Percentiles rank a stretch among this genome's conserved stretches.
phyloP scores from a whole-genome alignment of 2,113 vertebrate genomes.

The Halcyon malimbica region DNA sequence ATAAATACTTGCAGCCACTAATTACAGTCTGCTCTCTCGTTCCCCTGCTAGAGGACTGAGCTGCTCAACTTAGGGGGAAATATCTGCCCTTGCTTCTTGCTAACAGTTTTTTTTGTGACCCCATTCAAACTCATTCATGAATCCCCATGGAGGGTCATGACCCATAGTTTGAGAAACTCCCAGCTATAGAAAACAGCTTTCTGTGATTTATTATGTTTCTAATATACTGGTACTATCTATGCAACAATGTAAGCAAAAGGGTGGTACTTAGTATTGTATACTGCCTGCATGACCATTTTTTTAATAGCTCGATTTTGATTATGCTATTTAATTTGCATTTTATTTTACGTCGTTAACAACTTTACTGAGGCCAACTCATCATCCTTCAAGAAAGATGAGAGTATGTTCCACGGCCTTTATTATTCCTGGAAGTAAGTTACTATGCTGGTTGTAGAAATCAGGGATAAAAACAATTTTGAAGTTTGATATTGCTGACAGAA shows the following conservation, averaged over 20 bases:
- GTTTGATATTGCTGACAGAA: neutral
- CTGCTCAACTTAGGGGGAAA: neutral
- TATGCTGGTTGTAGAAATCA: conserved; percentile 9
- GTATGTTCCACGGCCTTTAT: conserved; percentile 37
- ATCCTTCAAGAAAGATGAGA: conserved; percentile 48
- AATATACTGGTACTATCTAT: neutral
- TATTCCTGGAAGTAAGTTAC: conserved; percentile 42
- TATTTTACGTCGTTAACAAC: conserved; percentile 52
- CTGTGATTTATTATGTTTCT: conserved; percentile 16
- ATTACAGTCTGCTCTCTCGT: conserved; percentile 47
- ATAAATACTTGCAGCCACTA: conserved; percentile 55
- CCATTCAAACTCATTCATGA: neutral
- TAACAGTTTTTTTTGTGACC: conserved; percentile 5
- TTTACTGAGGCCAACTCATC: conserved; percentile 30
- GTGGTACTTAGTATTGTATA: neutral
- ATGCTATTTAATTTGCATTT: conserved; percentile 65
- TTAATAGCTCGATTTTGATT: conserved; percentile 60
- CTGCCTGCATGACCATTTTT: conserved; percentile 3
- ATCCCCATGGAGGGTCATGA: neutral
- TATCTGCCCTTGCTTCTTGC: neutral
- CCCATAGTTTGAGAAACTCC: conserved; percentile 11
- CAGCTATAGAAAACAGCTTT: neutral
- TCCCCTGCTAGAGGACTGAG: neutral
- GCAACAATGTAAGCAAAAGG: neutral
- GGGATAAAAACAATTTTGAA: conserved; percentile 26